phyloP scores from a whole-genome alignment of 2,797 vertebrate genomes.

The Bucorvus abyssinicus region DNA sequence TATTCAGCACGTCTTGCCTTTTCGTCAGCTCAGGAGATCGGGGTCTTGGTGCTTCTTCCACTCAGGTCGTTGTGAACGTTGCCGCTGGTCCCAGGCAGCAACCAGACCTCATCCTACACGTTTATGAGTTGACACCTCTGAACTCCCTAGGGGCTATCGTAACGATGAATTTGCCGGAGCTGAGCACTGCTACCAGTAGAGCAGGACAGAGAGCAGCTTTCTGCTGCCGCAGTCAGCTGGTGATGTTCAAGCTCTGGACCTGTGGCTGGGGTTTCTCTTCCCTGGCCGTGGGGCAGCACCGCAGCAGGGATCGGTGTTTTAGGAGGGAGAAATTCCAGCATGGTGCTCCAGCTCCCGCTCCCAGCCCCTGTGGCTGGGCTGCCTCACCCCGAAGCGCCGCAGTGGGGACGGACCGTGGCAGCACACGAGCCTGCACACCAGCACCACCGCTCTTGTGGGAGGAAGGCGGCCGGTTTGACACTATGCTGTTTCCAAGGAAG shows the following conservation, averaged over 20 bases:
- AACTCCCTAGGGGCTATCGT: background rate
- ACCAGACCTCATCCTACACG: background rate
- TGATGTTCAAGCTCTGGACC: background rate
- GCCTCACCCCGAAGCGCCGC: background rate
- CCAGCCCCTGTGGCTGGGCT: background rate
- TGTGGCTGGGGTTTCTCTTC: background rate
- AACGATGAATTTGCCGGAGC: background rate
- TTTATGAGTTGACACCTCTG: background rate
- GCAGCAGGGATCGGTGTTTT: background rate
- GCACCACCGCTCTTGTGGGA: rapidly evolving
- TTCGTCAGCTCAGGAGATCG: background rate
- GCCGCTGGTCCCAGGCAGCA: background rate
- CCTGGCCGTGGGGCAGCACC: rapidly evolving
- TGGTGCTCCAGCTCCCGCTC: background rate
- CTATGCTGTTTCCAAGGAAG: background rate
- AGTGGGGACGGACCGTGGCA: rapidly evolving
- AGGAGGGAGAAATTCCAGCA: background rate
- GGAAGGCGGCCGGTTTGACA: background rate
- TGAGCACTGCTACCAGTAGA: background rate
- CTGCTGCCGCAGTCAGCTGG: background rate
- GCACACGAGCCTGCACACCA: background rate
- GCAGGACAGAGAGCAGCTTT: background rate
- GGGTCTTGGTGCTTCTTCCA: background rate
- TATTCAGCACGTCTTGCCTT: background rate
- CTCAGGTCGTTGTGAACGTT: background rate